A percentile compares a stretch with the other conserved stretches of the same genome.
phyloP scores from a whole-genome alignment of 2,797 vertebrate genomes.

The Dallia pectoralis region DNA sequence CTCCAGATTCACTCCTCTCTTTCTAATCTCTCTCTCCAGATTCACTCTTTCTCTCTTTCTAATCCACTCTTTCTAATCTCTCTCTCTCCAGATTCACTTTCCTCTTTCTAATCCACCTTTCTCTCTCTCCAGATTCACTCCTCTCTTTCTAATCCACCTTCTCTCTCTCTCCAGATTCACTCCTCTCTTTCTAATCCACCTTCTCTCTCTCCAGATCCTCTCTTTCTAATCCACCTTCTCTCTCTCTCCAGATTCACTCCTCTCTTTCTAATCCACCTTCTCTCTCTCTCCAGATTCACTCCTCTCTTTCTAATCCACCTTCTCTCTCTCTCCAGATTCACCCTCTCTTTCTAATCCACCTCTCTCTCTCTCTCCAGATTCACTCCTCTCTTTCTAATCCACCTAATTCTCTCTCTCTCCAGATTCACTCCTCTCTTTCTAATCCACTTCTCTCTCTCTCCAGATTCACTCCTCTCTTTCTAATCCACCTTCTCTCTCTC shows the following conservation, averaged over 20 bases:
- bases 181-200: background rate
- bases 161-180: background rate
- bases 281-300: no score
- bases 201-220: background rate
- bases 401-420: background rate
- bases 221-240: background rate
- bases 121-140: no score
- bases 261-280: background rate
- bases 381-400: background rate
- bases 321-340: background rate
- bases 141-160: conserved; percentile 10
- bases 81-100: background rate
- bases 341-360: background rate
- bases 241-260: background rate
- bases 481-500: background rate
- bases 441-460: no score
- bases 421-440: background rate
- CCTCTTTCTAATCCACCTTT: background rate
- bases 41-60: background rate
- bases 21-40: background rate
- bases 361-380: no score
- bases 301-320: background rate
- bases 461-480: no score
- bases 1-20: background rate
- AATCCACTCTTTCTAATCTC: background rate